Evolutionary conservation across 2,888 invertebrate genomes (phyloP).

Genomic region (Eurytoma californica): DNA sequence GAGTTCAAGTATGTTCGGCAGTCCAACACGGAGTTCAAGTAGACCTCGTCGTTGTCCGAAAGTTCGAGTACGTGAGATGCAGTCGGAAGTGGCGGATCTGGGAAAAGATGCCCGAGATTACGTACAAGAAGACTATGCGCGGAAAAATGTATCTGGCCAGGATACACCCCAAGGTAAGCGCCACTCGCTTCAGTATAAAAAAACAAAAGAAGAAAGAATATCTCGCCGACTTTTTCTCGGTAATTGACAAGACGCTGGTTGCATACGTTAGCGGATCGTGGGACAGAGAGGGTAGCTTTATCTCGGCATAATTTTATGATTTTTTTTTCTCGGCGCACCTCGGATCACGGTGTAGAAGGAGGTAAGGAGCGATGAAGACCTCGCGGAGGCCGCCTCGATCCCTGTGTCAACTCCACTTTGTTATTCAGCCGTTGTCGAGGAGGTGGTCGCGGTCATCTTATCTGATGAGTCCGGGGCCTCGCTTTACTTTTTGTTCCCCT

Average conservation of each 20-base stretch:
- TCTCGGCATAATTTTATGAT: constrained; percentile 17
- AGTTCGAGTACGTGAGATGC: constrained; percentile 46
- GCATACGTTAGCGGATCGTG: constrained; percentile 19
- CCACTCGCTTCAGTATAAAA: background rate
- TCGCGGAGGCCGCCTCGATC: background rate
- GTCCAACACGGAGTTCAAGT: constrained; percentile 3
- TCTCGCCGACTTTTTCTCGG: constrained; percentile 17
- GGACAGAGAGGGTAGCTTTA: background rate
- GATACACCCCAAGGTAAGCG: too few relatives aligned
- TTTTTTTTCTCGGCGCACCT: constrained; percentile 9
- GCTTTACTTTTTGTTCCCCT: background rate
- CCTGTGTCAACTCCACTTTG: constrained; percentile 41
- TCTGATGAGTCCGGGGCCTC: constrained; percentile 24
- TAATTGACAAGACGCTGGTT: constrained; percentile 24
- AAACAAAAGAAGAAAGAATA: constrained; percentile 3
- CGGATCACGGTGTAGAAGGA: background rate
- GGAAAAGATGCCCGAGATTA: constrained; percentile 46
- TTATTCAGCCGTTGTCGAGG: constrained; percentile 35
- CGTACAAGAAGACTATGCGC: constrained; percentile 7
- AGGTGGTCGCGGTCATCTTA: constrained; percentile 26
- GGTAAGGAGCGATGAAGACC: constrained; percentile 31
- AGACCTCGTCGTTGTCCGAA: background rate
- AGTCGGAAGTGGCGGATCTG: constrained; percentile 27
- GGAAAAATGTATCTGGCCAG: background rate
- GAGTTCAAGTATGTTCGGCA: background rate